These are phyloP conservation scores for Charanyca ferruginea DNA, from an alignment of 2,888 invertebrate species.

Conservation along the genomic window DNA sequence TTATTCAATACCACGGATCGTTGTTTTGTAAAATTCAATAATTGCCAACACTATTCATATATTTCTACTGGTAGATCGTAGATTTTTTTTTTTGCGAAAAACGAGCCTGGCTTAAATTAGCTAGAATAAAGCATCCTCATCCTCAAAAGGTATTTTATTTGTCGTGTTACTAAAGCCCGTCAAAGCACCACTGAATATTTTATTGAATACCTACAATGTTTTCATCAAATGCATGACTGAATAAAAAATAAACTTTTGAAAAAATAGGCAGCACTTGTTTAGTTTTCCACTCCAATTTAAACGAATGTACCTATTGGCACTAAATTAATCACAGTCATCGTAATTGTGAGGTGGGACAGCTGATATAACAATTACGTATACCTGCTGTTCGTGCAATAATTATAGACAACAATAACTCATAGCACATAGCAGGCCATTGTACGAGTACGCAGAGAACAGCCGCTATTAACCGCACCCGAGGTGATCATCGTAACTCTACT, in stretches of 20 bases:
- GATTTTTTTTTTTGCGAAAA: constrained; percentile 18
- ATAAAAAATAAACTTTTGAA: constrained; percentile 26
- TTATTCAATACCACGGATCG: constrained; percentile 28
- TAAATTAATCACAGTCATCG: constrained; percentile 32
- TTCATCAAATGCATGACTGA: constrained; percentile 29
- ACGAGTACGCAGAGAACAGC: constrained; percentile 31
- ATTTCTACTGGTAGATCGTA: constrained; percentile 26
- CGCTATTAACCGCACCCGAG: constrained; percentile 69
- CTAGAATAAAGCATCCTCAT: constrained; percentile 24
- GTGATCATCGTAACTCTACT: constrained; percentile 76
- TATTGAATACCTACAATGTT: constrained; percentile 22
- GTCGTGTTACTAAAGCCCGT: constrained; percentile 16
- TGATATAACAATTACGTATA: constrained; percentile 24
- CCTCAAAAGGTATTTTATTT: constrained; percentile 26
- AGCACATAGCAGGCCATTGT: constrained; percentile 31
- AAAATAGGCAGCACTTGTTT: constrained; percentile 21
- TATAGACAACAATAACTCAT: constrained; percentile 47
- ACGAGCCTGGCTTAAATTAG: constrained; percentile 13
- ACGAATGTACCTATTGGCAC: constrained; percentile 5
- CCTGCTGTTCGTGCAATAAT: constrained; percentile 26
- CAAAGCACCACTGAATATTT: constrained; percentile 7
- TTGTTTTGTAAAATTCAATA: constrained; percentile 22
- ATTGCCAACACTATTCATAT: constrained; percentile 7
- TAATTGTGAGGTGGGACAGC: background rate
- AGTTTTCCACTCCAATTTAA: constrained; percentile 19